A percentile compares a stretch with the other conserved stretches of the same genome.
Evolutionary conservation across 2,113 vertebrate genomes (phyloP).

Genomic region (Corvus cornix): DNA sequence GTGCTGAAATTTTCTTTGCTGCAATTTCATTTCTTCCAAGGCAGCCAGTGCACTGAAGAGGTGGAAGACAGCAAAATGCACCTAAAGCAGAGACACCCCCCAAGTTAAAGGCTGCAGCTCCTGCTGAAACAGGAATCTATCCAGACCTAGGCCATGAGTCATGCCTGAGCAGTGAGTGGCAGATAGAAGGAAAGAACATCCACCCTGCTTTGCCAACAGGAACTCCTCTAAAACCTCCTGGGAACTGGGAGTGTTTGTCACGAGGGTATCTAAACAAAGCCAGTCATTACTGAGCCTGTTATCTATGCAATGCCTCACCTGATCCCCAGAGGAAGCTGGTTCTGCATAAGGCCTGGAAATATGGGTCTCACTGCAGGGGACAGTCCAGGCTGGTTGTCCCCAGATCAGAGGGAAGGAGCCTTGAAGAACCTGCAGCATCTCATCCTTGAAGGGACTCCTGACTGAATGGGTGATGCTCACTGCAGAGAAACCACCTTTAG

Average conservation of each 20-base stretch:
- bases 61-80: not conserved
- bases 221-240: not conserved
- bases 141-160: not conserved
- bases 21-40: not conserved
- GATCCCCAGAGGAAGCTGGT: not conserved
- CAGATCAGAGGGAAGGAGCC: not conserved
- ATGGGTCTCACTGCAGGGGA: not conserved
- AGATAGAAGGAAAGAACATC: not conserved
- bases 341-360: not conserved
- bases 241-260: not conserved
- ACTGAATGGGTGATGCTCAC: fast-evolving
- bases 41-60: not conserved
- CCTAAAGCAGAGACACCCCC: not conserved
- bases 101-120: not conserved
- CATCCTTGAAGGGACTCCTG: not conserved
- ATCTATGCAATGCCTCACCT: fast-evolving
- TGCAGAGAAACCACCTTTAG: not conserved
- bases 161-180: not conserved
- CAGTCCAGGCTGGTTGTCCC: not conserved
- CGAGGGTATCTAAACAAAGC: not conserved
- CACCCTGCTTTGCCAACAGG: not conserved
- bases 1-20: not conserved
- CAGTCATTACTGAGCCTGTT: not conserved
- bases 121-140: not conserved
- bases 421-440: not conserved